Evolutionary conservation across 1,140 invertebrate species (phyloP).

Genomic region (Bombus picipes): DNA sequence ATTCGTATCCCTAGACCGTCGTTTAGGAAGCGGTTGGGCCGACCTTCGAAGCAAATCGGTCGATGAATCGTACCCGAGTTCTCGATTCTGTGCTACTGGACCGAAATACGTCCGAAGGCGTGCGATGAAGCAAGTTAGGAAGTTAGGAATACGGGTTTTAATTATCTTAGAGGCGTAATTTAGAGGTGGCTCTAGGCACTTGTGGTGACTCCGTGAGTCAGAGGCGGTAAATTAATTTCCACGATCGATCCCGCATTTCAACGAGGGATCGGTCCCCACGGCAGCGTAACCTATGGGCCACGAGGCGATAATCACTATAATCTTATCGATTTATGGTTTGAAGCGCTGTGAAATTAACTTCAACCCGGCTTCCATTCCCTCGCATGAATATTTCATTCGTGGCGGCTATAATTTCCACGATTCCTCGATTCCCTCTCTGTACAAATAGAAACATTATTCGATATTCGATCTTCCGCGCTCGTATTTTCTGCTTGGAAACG

Average conservation of each 20-base stretch:
- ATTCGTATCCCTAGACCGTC: neutral
- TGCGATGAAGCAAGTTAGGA: no score
- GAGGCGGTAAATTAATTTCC: slow-evolving; percentile 31
- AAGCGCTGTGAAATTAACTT: slow-evolving; percentile 63
- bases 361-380: slow-evolving; percentile 10
- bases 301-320: slow-evolving; percentile 63
- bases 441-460: neutral
- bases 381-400: slow-evolving; percentile 50
- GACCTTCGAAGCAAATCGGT: neutral
- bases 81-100: neutral
- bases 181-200: neutral
- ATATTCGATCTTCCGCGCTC: neutral
- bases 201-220: neutral
- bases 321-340: slow-evolving; percentile 61
- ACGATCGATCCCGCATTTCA: slow-evolving; percentile 39
- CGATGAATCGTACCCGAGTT: neutral
- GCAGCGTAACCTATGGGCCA: slow-evolving; percentile 7
- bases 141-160: neutral
- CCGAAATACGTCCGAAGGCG: neutral
- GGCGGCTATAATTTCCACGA: slow-evolving; percentile 19
- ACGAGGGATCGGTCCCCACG: slow-evolving; percentile 5
- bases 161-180: neutral
- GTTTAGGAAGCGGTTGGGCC: slow-evolving; percentile 11
- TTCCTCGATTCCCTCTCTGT: neutral
- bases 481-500: neutral